Percentiles rank a stretch among this genome's conserved stretches.
Conservation (phyloP, 2,113 vertebrate genomes). For the Colaptes auratus region DNA sequence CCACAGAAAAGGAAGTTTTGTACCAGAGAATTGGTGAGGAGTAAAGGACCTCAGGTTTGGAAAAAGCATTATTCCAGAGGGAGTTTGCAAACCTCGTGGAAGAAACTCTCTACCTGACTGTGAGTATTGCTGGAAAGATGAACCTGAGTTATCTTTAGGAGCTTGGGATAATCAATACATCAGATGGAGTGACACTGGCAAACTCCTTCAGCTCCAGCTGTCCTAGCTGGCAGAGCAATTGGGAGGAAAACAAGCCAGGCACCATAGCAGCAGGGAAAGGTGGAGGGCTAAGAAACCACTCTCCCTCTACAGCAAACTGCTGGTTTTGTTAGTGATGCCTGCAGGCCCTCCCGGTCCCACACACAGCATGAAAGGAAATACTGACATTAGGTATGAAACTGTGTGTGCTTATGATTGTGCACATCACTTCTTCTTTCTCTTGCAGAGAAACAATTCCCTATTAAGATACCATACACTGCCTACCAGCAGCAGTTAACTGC, state of each 20-base stretch:
- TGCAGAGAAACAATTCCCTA: constrained; percentile 70
- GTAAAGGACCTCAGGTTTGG: neutral
- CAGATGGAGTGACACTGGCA: neutral
- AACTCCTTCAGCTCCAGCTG: neutral
- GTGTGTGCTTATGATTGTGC: neutral
- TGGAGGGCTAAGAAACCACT: neutral
- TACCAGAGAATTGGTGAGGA: neutral
- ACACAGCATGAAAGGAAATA: neutral
- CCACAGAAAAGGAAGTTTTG: neutral
- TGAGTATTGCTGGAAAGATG: neutral
- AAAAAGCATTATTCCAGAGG: neutral
- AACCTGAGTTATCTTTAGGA: neutral
- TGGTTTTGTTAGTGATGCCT: neutral
- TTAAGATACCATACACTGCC: constrained; percentile 70
- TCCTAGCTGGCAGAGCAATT: neutral
- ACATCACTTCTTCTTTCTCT: neutral
- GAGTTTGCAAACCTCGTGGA: neutral
- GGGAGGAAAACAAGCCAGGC: neutral
- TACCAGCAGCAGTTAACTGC: constrained; percentile 76
- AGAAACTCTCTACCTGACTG: neutral
- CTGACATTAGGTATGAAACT: neutral
- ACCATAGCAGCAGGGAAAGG: neutral
- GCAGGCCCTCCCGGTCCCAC: neutral
- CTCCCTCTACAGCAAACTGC: neutral
- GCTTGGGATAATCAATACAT: neutral